Conservation (phyloP, 2,888 invertebrate species). For the Drosophila koepferae region DNA sequence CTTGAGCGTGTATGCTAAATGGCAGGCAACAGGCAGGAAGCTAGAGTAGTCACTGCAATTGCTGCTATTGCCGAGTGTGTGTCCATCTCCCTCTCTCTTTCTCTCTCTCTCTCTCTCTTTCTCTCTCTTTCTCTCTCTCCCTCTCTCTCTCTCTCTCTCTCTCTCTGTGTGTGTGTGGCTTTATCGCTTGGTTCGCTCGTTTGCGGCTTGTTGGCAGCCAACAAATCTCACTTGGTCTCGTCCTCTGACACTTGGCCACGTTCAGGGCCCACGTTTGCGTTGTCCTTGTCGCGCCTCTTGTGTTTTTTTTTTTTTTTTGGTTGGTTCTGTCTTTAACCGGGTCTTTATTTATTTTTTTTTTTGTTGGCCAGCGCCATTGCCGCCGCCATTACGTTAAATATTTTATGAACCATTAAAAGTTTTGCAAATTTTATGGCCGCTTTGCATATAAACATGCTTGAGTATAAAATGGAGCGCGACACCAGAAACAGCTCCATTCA, state of each 20-base stretch:
- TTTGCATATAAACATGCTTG: conserved; percentile 70
- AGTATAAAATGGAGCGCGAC: conserved; percentile 50
- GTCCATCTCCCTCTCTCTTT: no score
- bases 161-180: conserved; percentile 4
- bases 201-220: conserved; percentile 76
- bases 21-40: conserved; percentile 44
- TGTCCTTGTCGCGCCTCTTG: conserved; percentile 24
- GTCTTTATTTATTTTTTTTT: neutral
- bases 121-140: no score
- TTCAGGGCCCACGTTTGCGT: conserved; percentile 12
- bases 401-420: conserved; percentile 82
- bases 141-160: no score
- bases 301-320: conserved; percentile 44
- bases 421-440: conserved; percentile 81
- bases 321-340: conserved; percentile 66
- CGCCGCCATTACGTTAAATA: conserved; percentile 78
- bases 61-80: neutral
- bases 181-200: conserved; percentile 56
- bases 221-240: conserved; percentile 65
- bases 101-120: no score
- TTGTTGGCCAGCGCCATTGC: conserved; percentile 37
- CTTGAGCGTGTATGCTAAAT: conserved; percentile 1
- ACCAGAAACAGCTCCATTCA: conserved; percentile 49
- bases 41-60: conserved; percentile 24
- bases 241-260: conserved; percentile 30